These are phyloP conservation scores for Tetrao urogallus DNA, from an alignment of 2,113 vertebrate genomes.

Conservation along the genomic window DNA sequence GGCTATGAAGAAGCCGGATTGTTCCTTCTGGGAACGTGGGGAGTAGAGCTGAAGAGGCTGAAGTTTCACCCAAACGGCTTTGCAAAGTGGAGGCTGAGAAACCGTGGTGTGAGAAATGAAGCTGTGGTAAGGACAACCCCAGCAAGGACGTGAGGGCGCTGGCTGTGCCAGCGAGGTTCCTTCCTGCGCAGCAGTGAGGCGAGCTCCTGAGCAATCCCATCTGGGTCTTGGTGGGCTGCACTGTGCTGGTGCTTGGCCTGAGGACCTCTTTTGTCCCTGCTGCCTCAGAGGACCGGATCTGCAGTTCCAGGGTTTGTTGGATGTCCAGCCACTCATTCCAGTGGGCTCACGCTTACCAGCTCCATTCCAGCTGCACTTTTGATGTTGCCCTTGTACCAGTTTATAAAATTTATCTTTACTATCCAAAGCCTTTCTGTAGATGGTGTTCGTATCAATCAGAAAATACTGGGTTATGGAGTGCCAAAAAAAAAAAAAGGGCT, in stretches of 20 bases:
- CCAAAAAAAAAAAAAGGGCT: constrained; percentile 67
- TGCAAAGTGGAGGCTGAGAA: neutral
- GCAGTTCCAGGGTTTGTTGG: rapidly evolving
- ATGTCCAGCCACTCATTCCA: rapidly evolving
- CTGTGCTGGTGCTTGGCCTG: neutral
- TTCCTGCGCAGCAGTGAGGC: rapidly evolving
- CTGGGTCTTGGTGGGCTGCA: rapidly evolving
- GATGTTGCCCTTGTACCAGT: neutral
- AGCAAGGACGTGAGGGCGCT: too few relatives aligned
- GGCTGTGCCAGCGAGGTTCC: rapidly evolving
- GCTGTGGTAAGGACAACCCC: neutral
- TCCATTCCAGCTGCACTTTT: neutral
- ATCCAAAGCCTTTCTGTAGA: neutral
- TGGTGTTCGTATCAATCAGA: neutral
- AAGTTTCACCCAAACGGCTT: neutral
- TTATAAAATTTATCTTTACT: neutral
- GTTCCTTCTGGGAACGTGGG: neutral
- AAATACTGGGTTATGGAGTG: neutral
- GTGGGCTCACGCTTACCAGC: neutral
- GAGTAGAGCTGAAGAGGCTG: neutral
- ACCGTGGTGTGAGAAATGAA: neutral
- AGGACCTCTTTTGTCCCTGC: rapidly evolving
- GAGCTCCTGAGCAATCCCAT: rapidly evolving
- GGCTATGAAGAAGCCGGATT: neutral
- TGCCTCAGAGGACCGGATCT: neutral